Percentiles rank a stretch among this genome's conserved stretches.
phyloP scores from a whole-genome alignment of 2,888 invertebrate species.

The Laothoe populi region DNA sequence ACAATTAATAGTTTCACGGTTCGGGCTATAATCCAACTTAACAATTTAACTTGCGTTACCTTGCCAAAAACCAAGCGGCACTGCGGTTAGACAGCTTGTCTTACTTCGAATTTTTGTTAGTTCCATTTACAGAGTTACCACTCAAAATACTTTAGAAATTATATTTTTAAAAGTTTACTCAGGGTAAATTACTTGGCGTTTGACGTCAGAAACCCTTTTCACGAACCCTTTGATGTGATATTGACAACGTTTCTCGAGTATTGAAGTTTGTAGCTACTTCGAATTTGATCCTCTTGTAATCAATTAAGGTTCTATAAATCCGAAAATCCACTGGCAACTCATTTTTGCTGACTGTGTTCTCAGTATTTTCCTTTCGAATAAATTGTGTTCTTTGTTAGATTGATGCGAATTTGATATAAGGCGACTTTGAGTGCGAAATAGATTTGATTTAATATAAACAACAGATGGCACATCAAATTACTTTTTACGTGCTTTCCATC shows the following conservation, averaged over 20 bases:
- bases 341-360: neutral
- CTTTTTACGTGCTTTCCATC: too few relatives aligned
- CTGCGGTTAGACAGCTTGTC: conserved; percentile 28
- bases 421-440: too few relatives aligned
- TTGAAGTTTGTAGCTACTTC: conserved; percentile 23
- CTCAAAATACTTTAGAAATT: neutral
- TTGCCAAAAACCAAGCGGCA: conserved; percentile 12
- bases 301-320: conserved; percentile 13
- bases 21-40: neutral
- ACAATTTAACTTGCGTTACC: conserved; percentile 4
- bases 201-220: conserved; percentile 22
- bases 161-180: conserved; percentile 15
- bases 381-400: neutral
- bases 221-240: conserved; percentile 10
- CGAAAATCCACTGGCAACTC: conserved; percentile 1
- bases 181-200: conserved; percentile 13
- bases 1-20: conserved; percentile 22
- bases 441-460: too few relatives aligned
- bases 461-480: too few relatives aligned
- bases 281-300: conserved; percentile 22
- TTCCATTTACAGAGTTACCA: neutral
- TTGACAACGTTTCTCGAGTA: conserved; percentile 16
- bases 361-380: neutral
- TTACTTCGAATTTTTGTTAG: conserved; percentile 29
- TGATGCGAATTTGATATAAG: neutral